Conservation (phyloP, 2,797 vertebrate genomes). For the Coranthus polyacanthus region DNA sequence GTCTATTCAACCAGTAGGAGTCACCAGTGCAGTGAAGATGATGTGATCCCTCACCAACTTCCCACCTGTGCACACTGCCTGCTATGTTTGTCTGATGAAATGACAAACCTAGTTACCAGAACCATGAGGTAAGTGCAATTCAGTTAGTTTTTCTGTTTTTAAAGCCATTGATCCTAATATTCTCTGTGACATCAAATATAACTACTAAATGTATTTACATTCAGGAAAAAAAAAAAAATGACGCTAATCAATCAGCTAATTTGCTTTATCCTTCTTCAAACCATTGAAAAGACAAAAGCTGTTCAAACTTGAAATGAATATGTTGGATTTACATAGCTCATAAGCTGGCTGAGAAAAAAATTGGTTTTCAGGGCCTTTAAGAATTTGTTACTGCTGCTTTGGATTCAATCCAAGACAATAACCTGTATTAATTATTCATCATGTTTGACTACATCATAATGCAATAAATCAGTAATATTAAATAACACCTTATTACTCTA, state of each 20-base stretch:
- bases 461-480: background rate
- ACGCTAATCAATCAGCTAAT: too few relatives aligned
- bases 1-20: slow-evolving; percentile 28
- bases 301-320: background rate
- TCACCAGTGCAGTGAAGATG: slow-evolving; percentile 20
- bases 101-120: slow-evolving; percentile 7
- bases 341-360: background rate
- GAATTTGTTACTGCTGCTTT: background rate
- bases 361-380: background rate
- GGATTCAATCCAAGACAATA: background rate
- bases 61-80: slow-evolving; percentile 17
- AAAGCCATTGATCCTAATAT: background rate
- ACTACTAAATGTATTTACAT: too few relatives aligned
- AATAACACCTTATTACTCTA: background rate
- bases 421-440: slow-evolving; percentile 7
- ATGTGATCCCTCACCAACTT: slow-evolving; percentile 31
- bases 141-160: background rate
- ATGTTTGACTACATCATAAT: background rate
- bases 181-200: background rate
- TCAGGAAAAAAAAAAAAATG: too few relatives aligned
- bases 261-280: background rate
- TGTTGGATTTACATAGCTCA: background rate
- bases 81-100: slow-evolving; percentile 11
- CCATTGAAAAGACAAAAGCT: background rate
- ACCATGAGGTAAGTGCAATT: slow-evolving; percentile 11